Conservation (phyloP, 1,140 invertebrate genomes). For the Zophobas atratus region DNA sequence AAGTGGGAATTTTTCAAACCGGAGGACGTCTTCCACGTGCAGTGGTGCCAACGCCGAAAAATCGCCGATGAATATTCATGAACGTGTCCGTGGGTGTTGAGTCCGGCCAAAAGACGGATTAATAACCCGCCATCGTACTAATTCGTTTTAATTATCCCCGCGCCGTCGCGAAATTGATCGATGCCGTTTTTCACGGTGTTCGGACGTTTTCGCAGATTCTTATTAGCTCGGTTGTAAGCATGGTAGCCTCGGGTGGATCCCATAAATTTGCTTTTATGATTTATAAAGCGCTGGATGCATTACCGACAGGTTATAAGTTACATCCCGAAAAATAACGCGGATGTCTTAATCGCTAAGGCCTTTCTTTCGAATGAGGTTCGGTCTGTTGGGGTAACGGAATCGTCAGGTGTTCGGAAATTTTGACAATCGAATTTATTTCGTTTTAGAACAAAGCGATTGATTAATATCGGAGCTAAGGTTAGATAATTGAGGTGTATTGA, state of each 20-base stretch:
- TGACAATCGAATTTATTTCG: constrained; percentile 34
- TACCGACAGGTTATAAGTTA: constrained; percentile 42
- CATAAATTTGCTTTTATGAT: constrained; percentile 40
- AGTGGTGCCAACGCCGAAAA: too few species aligned
- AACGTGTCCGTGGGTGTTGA: too few species aligned
- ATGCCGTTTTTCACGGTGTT: constrained; percentile 18
- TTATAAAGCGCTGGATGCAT: constrained; percentile 37
- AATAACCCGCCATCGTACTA: too few species aligned
- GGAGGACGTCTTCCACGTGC: too few species aligned
- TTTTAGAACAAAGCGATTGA: constrained; percentile 28
- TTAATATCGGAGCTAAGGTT: constrained; percentile 30
- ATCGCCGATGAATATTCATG: too few species aligned
- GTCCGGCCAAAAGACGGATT: too few species aligned
- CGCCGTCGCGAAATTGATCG: constrained; percentile 15
- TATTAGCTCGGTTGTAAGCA: constrained; percentile 28
- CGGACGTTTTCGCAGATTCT: constrained; percentile 15
- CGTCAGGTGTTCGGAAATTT: background rate
- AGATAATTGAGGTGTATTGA: constrained; percentile 47
- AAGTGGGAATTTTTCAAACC: too few species aligned
- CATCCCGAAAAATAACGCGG: constrained; percentile 34
- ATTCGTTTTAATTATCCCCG: background rate
- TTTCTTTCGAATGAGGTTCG: background rate
- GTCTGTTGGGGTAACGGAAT: background rate
- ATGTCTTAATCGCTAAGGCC: constrained; percentile 23
- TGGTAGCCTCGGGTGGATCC: constrained; percentile 26